A percentile compares a stretch with the other conserved stretches of the same genome.
These are phyloP conservation scores for Plagiodera versicolora DNA, from an alignment of 2,888 invertebrate genomes.

Conservation along the genomic window DNA sequence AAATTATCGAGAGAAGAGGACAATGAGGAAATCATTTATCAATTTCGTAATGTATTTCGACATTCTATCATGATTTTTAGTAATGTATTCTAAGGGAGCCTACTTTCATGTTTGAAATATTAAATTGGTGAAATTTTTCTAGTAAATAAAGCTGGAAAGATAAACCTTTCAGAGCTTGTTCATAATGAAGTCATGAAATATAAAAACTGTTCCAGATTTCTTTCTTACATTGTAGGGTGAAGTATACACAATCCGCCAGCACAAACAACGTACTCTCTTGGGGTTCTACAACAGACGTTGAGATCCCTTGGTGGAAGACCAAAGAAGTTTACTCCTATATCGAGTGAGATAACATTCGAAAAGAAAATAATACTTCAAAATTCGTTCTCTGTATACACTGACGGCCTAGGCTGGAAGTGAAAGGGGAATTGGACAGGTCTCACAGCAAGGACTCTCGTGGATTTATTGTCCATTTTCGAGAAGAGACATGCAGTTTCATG, in stretches of 20 bases:
- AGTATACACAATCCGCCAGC: neutral
- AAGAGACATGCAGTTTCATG: too few relatives aligned
- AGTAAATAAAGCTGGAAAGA: too few relatives aligned
- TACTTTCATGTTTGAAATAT: too few relatives aligned
- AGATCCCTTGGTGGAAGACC: neutral
- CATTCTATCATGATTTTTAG: too few relatives aligned
- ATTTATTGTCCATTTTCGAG: neutral
- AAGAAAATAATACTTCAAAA: neutral
- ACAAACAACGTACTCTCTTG: neutral
- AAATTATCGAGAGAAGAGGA: too few relatives aligned
- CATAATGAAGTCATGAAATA: neutral
- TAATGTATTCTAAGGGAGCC: too few relatives aligned
- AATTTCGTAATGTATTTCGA: too few relatives aligned
- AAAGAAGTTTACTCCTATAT: neutral
- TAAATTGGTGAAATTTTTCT: too few relatives aligned
- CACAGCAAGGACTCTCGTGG: neutral
- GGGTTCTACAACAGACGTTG: neutral
- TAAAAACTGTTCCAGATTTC: neutral
- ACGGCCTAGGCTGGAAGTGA: neutral
- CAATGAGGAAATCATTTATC: too few relatives aligned
- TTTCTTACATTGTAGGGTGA: neutral
- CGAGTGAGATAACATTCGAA: neutral
- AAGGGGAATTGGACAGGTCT: neutral
- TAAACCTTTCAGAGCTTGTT: too few relatives aligned
- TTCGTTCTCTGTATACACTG: neutral